phyloP scores from a whole-genome alignment of 2,797 vertebrate genomes.

The Sternarchorhynchus goeldii region DNA sequence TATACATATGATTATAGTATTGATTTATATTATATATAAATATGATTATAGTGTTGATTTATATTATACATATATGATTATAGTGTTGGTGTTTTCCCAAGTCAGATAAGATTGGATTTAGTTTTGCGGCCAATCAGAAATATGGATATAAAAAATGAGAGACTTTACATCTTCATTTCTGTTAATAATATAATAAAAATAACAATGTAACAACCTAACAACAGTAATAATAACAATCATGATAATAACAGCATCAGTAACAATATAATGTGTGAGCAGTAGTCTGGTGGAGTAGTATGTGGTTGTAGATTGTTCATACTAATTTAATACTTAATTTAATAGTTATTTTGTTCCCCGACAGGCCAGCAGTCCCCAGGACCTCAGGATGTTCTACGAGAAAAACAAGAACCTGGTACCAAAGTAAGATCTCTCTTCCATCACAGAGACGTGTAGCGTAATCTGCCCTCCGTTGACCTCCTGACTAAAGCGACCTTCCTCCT shows the following conservation, averaged over 20 bases:
- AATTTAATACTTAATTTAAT: not conserved
- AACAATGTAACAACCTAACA: too few species aligned
- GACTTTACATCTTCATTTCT: not conserved
- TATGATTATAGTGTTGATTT: too few species aligned
- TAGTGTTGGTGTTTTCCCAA: not conserved
- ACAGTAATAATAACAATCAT: too few species aligned
- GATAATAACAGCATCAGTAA: not conserved
- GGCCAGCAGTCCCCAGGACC: conserved; percentile 96
- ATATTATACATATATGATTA: too few species aligned
- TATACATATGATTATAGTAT: too few species aligned
- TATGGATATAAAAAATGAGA: not conserved
- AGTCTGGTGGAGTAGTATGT: not conserved
- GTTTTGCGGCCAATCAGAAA: not conserved
- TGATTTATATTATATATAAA: too few species aligned
- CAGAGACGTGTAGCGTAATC: conserved; percentile 18
- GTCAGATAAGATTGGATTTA: not conserved
- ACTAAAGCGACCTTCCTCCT: conserved; percentile 8
- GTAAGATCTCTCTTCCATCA: conserved; percentile 69
- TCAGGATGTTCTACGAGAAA: conserved; percentile 98
- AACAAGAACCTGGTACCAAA: conserved; percentile 92
- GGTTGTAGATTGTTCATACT: not conserved
- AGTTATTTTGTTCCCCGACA: conserved; percentile 59
- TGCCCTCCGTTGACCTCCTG: conserved; percentile 8
- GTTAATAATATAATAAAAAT: not conserved
- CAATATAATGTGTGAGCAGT: too few species aligned